These are phyloP conservation scores for Drosophila testacea DNA, from an alignment of 2,888 invertebrate species.

Conservation along the genomic window DNA sequence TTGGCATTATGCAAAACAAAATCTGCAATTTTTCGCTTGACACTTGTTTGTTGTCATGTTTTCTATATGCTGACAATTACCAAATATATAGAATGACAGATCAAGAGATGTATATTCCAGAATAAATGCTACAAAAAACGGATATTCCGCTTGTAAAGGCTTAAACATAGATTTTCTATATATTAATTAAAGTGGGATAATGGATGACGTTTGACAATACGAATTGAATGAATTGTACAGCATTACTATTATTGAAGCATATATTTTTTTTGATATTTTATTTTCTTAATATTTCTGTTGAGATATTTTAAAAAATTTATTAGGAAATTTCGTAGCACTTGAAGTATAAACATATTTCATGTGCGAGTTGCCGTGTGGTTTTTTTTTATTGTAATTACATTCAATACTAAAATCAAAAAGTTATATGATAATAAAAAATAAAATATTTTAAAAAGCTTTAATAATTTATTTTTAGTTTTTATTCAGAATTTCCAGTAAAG, in stretches of 20 bases:
- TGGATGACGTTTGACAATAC: neutral
- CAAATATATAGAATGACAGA: conserved; percentile 19
- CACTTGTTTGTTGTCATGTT: conserved; percentile 80
- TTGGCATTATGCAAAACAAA: conserved; percentile 72
- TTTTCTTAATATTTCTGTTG: too few species aligned
- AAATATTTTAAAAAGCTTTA: too few species aligned
- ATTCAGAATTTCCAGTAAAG: neutral
- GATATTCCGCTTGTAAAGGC: neutral
- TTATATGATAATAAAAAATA: too few species aligned
- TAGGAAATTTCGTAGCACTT: too few species aligned
- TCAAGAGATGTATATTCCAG: conserved; percentile 12
- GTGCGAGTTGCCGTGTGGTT: too few species aligned
- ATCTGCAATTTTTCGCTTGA: conserved; percentile 71
- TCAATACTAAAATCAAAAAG: too few species aligned
- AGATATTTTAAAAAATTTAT: too few species aligned
- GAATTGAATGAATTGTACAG: neutral
- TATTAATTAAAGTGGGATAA: neutral
- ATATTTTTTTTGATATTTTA: too few species aligned
- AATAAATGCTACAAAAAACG: conserved; percentile 8
- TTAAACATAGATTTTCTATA: neutral
- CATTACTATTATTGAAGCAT: too few species aligned
- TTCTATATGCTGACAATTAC: conserved; percentile 47
- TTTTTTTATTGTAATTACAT: neutral
- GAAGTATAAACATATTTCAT: too few species aligned
- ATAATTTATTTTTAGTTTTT: too few species aligned